These are phyloP conservation scores for Lasioglossum malachurum DNA, from an alignment of 2,888 invertebrate species.

Conservation along the genomic window DNA sequence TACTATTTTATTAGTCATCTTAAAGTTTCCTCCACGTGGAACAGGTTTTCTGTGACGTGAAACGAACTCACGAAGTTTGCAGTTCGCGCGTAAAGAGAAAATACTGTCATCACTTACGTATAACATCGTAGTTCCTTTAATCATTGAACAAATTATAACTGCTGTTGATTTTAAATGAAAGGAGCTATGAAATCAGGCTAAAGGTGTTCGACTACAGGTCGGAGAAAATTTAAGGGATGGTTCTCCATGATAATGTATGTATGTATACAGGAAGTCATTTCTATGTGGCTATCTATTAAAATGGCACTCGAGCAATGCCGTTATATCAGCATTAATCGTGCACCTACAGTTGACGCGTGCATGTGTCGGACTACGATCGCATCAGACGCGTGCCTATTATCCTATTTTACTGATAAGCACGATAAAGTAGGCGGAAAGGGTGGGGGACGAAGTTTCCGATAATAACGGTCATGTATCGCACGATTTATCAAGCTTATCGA, in stretches of 20 bases:
- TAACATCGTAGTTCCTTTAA: too few species aligned
- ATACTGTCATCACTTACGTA: too few species aligned
- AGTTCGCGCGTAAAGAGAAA: too few species aligned
- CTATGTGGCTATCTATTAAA: too few species aligned
- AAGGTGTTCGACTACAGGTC: too few species aligned
- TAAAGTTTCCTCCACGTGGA: neutral
- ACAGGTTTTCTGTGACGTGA: neutral
- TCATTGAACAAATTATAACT: too few species aligned
- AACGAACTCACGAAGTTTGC: neutral
- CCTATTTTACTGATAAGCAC: conserved; percentile 52
- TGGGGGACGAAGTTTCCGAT: conserved; percentile 59
- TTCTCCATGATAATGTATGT: too few species aligned
- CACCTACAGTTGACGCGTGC: neutral
- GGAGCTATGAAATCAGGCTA: too few species aligned
- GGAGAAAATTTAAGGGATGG: too few species aligned
- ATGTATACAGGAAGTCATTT: too few species aligned
- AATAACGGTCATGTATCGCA: conserved; percentile 80
- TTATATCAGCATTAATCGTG: neutral
- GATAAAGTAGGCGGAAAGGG: conserved; percentile 12
- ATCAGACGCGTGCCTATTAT: conserved; percentile 46
- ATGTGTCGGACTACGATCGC: conserved; percentile 20
- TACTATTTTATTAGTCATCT: neutral
- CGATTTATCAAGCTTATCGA: conserved; percentile 82
- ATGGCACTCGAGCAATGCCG: neutral
- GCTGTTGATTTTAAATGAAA: too few species aligned